Percentiles rank a stretch among this genome's conserved stretches.
Conservation (phyloP, 2,113 vertebrate genomes). For the Anser brachyrhynchus region DNA sequence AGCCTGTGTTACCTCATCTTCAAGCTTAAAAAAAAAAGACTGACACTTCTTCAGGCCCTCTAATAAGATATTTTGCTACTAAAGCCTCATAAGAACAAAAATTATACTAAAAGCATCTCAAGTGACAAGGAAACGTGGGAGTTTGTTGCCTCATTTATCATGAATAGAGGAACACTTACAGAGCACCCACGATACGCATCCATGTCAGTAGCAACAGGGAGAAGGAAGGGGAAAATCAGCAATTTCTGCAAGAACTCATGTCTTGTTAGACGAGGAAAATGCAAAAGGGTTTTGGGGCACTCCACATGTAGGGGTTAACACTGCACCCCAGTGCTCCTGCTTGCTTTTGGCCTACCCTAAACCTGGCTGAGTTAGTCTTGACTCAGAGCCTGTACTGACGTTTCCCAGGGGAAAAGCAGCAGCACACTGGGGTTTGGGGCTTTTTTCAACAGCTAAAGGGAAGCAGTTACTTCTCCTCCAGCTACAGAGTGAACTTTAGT, state of each 20-base stretch:
- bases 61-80: not conserved
- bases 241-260: not conserved
- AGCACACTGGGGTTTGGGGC: accelerated
- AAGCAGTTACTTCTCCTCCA: not conserved
- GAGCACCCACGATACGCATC: not conserved
- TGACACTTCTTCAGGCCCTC: not conserved
- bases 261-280: not conserved
- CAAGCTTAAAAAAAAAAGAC: not conserved
- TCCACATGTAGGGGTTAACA: not conserved
- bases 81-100: not conserved
- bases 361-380: not conserved
- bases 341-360: not conserved
- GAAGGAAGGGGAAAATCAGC: not conserved
- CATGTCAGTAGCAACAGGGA: not conserved
- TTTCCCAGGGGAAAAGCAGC: not conserved
- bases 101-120: not conserved
- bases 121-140: not conserved
- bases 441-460: not conserved
- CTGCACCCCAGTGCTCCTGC: not conserved
- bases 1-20: not conserved
- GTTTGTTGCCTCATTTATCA: not conserved
- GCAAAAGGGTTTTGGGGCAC: not conserved
- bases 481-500: not conserved
- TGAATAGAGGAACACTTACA: not conserved
- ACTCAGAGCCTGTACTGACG: not conserved